phyloP scores from a whole-genome alignment of 2,888 invertebrate genomes.

The Anodontia alba region DNA sequence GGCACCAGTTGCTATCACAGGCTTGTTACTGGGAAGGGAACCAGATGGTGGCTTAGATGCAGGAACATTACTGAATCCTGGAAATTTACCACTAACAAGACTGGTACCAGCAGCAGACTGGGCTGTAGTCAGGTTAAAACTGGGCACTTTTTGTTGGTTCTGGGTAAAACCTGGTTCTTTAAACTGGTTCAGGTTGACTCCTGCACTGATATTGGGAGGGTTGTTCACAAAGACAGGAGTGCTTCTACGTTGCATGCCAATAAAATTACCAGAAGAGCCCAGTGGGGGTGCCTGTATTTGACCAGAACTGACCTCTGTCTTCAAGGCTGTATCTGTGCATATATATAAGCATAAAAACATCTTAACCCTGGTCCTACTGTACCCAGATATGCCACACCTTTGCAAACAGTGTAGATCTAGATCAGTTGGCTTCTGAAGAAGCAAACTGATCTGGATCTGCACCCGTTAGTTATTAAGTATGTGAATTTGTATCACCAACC shows the following conservation, averaged over 20 bases:
- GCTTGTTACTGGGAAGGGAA: not conserved
- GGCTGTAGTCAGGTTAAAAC: not conserved
- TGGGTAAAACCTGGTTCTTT: conserved; percentile 11
- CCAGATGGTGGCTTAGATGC: not conserved
- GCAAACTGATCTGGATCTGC: too few relatives aligned
- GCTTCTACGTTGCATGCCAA: conserved; percentile 18
- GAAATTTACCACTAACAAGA: not conserved
- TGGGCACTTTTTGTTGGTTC: not conserved
- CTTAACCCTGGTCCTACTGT: too few relatives aligned
- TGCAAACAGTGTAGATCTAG: too few relatives aligned
- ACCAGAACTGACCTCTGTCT: not conserved
- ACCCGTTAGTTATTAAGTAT: too few relatives aligned
- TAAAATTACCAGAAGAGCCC: conserved; percentile 18
- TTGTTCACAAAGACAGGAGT: not conserved
- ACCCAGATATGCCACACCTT: too few relatives aligned
- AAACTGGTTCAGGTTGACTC: not conserved
- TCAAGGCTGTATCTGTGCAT: not conserved
- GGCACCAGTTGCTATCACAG: not conserved
- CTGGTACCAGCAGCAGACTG: not conserved
- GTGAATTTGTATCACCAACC: too few relatives aligned
- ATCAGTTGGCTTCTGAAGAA: too few relatives aligned
- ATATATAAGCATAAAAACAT: not conserved
- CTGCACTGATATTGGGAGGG: not conserved
- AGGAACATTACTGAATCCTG: not conserved
- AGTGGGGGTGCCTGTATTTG: not conserved